Base-by-base conservation (phyloP, 2,888 invertebrate species). In the Leptothorax acervorum region DNA sequence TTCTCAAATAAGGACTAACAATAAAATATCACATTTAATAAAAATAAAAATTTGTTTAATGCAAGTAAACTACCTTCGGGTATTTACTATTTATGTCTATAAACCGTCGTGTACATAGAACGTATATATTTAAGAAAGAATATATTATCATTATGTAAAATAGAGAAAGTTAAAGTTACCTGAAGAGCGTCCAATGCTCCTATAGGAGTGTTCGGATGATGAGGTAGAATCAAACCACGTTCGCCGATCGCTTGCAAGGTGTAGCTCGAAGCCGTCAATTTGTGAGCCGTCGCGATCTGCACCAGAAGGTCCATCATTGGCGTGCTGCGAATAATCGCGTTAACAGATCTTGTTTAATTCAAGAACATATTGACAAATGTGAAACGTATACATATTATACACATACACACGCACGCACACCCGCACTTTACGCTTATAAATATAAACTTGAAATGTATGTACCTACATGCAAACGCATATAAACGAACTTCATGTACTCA, bases 301-400 rank as follows among this genome's bases (percentile, higher is more conserved):
- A 97, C 96, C 88, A 97, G 95, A 68, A 97, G 96, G 93, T 97
- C 97, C 97, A 97, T 97, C 97, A 97, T 97, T 53, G 97, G 97
- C 39, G 97, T 97, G 93, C 97, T 97, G 95, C 85, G 95, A 95
- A 89, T 85, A 90, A 63, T 63, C 3, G 9, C 9, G 3, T 78
- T 45, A 78, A 68, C 4, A 39, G 9, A 18, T 62, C 15, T 57
- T 23, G 15, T 70, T 57, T 48, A n/a, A 65, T 76, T 28, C 12
- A 53, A 39, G 2, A 57, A 28, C 6, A 18, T 42, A 73, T 45
- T 55, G 23, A 55, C 39, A 39, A 66, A 48, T 31, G 2, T n/a
- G n/a, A n/a, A n/a, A n/a, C n/a, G n/a, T n/a, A n/a, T n/a, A n/a
- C n/a, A n/a, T n/a, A n/a, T n/a, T 4, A 60, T 65, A 23, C 1